phyloP scores from a whole-genome alignment of 2,888 invertebrate genomes.

The Dasypolia templi region DNA sequence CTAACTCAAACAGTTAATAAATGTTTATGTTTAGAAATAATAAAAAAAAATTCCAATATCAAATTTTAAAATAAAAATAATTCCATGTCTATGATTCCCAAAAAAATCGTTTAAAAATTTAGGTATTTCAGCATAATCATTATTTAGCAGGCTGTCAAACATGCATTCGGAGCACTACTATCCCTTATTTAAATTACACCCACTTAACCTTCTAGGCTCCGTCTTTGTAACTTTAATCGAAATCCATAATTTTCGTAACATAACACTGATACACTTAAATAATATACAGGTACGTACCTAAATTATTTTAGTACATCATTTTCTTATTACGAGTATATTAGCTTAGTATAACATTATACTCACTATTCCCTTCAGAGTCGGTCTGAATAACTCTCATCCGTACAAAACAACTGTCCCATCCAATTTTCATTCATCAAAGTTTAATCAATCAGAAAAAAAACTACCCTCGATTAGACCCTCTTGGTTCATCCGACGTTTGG shows the following conservation, averaged over 20 bases:
- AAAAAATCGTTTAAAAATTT: too few species aligned
- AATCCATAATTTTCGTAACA: too few species aligned
- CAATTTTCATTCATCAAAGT: constrained; percentile 46
- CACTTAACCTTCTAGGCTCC: background rate
- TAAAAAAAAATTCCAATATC: too few species aligned
- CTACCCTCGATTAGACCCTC: constrained; percentile 42
- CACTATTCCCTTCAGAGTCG: background rate
- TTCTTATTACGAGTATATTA: too few species aligned
- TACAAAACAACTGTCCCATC: constrained; percentile 18
- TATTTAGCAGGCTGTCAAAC: background rate
- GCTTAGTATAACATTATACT: too few species aligned
- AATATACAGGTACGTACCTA: too few species aligned
- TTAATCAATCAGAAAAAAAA: constrained; percentile 57
- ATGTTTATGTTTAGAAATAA: too few species aligned
- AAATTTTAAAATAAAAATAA: too few species aligned
- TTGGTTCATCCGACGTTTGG: constrained; percentile 29
- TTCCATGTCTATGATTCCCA: too few species aligned
- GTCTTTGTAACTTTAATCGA: background rate
- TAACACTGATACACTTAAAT: too few species aligned
- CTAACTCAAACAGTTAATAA: too few species aligned
- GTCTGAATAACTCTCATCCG: background rate
- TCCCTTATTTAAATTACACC: background rate
- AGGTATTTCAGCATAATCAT: background rate
- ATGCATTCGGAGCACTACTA: background rate
- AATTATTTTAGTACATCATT: too few species aligned